phyloP scores from a whole-genome alignment of 2,797 vertebrate species.

The Crocidura indochinensis region DNA sequence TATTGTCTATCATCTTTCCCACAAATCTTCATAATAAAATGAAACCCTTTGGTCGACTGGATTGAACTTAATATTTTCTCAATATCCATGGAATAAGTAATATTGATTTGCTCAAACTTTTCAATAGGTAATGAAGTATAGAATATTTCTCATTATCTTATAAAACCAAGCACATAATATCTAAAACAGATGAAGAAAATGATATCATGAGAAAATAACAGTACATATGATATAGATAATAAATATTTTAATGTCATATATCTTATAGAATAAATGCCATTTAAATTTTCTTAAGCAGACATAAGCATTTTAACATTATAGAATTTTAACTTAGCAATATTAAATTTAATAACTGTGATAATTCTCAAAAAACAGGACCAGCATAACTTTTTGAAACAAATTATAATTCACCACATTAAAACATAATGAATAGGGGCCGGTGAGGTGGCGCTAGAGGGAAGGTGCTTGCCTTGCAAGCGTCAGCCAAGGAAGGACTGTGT shows the following conservation, averaged over 20 bases:
- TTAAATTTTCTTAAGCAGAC: no score
- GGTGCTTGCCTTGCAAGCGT: no score
- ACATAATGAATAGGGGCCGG: neutral
- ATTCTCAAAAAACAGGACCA: neutral
- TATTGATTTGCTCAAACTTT: neutral
- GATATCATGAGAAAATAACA: neutral
- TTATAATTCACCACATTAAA: neutral
- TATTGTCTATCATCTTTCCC: neutral
- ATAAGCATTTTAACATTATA: no score
- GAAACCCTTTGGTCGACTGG: neutral
- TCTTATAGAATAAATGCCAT: neutral
- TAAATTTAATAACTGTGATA: neutral
- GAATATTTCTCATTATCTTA: slow-evolving; percentile 41
- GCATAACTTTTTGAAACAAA: slow-evolving; percentile 29
- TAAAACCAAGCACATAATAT: neutral
- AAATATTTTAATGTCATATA: neutral
- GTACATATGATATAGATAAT: neutral
- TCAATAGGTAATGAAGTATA: slow-evolving; percentile 2
- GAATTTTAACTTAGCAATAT: no score
- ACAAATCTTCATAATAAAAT: neutral
- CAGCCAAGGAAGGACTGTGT: no score
- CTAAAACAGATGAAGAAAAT: neutral
- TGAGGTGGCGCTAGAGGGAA: no score
- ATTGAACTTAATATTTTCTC: neutral
- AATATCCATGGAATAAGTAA: slow-evolving; percentile 5